A percentile compares a stretch with the other conserved stretches of the same genome.
These are phyloP conservation scores for Poeciliopsis gracilis DNA, from an alignment of 2,797 vertebrate genomes.

Conservation along the genomic window DNA sequence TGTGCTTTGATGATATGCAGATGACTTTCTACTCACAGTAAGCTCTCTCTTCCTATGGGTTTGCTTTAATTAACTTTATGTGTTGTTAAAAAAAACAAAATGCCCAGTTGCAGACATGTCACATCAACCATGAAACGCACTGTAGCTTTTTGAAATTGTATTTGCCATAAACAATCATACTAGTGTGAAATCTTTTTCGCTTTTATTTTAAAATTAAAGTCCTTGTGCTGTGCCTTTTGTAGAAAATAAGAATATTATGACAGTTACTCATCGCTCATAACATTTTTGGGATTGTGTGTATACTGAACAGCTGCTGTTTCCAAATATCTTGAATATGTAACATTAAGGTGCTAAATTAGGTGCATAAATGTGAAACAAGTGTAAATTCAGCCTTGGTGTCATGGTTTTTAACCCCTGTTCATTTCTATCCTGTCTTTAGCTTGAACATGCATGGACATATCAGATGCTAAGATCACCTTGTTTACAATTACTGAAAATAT, in stretches of 20 bases:
- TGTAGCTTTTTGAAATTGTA: not conserved
- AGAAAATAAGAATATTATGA: not conserved
- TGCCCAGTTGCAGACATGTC: not conserved
- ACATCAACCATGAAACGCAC: not conserved
- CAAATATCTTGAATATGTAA: not conserved
- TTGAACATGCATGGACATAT: conserved; percentile 39
- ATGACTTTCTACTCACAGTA: not conserved
- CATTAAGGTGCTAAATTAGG: not conserved
- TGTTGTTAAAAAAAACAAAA: not conserved
- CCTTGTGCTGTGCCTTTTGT: not conserved
- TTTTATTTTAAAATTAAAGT: not conserved
- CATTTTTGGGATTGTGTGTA: not conserved
- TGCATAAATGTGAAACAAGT: not conserved
- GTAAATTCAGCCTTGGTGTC: conserved; percentile 39
- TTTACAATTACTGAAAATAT: too few species aligned
- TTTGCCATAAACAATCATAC: not conserved
- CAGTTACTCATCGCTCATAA: not conserved
- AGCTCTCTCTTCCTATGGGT: not conserved
- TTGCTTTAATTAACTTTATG: not conserved
- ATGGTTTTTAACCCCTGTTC: conserved; percentile 9
- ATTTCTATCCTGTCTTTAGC: conserved; percentile 49
- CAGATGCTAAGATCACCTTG: conserved; percentile 13
- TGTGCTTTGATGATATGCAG: not conserved
- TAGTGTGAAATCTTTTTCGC: not conserved
- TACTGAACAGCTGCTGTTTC: not conserved